These are phyloP conservation scores for Melinaea menophilus DNA, from an alignment of 2,888 invertebrate species.

Conservation along the genomic window DNA sequence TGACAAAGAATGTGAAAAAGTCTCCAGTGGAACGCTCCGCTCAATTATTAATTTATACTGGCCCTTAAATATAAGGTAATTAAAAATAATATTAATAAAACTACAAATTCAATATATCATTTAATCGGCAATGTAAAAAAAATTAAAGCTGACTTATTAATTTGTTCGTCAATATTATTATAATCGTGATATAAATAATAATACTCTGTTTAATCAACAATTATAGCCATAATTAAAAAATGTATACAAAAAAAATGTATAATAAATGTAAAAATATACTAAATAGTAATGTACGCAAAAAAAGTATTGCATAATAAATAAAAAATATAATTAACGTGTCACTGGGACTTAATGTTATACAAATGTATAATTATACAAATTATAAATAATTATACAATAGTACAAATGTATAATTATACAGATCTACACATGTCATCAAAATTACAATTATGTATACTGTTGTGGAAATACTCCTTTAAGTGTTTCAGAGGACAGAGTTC, in stretches of 20 bases:
- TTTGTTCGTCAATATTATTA: neutral
- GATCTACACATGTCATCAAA: slow-evolving; percentile 81
- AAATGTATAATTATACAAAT: neutral
- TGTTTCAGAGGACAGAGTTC: slow-evolving; percentile 82
- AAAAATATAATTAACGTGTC: too few relatives aligned
- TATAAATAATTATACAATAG: too few relatives aligned
- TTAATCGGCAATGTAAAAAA: neutral
- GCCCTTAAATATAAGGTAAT: too few relatives aligned
- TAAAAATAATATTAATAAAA: neutral
- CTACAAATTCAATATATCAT: neutral
- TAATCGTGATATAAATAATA: neutral
- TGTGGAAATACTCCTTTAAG: slow-evolving; percentile 76
- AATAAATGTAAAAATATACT: too few relatives aligned
- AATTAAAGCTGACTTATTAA: slow-evolving; percentile 4
- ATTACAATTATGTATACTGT: slow-evolving; percentile 81
- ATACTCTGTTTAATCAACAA: neutral
- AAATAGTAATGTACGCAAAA: too few relatives aligned
- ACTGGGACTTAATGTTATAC: slow-evolving; percentile 12
- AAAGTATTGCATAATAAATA: too few relatives aligned
- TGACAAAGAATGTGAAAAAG: too few relatives aligned
- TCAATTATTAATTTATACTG: too few relatives aligned
- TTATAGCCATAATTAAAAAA: too few relatives aligned
- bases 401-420: slow-evolving; percentile 17
- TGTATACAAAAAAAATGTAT: too few relatives aligned
- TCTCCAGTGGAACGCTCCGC: too few relatives aligned